These are phyloP conservation scores for Cinara cedri DNA, from an alignment of 2,888 invertebrate species.

Conservation along the genomic window DNA sequence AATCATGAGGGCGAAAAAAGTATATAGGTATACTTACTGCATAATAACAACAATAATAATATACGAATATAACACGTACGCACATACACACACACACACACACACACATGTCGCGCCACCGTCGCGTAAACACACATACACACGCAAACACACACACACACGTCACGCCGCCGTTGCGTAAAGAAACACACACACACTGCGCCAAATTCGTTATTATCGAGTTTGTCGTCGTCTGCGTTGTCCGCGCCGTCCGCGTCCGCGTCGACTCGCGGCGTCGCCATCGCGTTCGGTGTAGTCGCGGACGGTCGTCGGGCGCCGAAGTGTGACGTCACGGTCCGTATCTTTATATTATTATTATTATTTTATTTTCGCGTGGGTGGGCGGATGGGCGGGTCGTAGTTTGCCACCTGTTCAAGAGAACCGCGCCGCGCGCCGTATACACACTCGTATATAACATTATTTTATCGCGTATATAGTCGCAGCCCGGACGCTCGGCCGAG, in stretches of 20 bases:
- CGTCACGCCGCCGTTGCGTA: too few species aligned
- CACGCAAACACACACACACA: too few species aligned
- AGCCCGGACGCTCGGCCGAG: constrained; percentile 43
- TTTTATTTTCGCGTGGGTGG: constrained; percentile 42
- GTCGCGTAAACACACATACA: too few species aligned
- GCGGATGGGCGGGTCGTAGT: constrained; percentile 52
- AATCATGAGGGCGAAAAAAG: too few species aligned
- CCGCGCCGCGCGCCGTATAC: background rate
- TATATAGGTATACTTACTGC: too few species aligned
- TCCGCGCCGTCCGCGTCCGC: background rate
- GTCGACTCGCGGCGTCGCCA: constrained; percentile 44
- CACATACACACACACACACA: background rate
- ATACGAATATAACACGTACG: background rate
- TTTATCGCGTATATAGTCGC: constrained; percentile 31
- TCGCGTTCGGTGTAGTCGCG: background rate
- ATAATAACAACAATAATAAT: too few species aligned
- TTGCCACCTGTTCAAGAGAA: constrained; percentile 54
- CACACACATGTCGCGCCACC: too few species aligned
- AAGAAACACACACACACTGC: constrained; percentile 11
- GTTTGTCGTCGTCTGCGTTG: constrained; percentile 44
- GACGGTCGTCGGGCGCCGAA: constrained; percentile 31
- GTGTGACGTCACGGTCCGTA: constrained; percentile 52
- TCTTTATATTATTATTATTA: background rate
- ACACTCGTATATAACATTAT: too few species aligned
- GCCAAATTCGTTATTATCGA: constrained; percentile 48